These are phyloP conservation scores for Parauchenoglanis ngamensis DNA, from an alignment of 2,797 vertebrate species.

Conservation along the genomic window DNA sequence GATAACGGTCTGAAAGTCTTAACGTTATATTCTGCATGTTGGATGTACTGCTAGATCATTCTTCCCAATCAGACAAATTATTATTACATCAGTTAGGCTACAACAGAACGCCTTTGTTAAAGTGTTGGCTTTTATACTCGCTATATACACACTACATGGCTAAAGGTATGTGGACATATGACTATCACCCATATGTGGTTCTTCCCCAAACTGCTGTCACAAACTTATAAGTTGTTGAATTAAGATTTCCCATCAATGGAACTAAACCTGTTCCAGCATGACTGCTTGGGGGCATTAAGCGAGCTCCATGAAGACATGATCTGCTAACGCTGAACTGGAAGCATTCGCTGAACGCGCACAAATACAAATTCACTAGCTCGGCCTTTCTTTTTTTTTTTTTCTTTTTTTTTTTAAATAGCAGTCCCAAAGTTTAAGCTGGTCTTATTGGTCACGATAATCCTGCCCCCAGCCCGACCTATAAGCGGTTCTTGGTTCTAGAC, in stretches of 20 bases:
- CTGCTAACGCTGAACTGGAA: too few relatives aligned
- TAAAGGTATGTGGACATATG: not conserved
- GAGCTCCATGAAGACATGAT: not conserved
- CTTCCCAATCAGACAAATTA: not conserved
- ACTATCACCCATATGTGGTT: not conserved
- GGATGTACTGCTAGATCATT: not conserved
- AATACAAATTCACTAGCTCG: too few relatives aligned
- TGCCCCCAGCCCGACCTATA: too few relatives aligned
- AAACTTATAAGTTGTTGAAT: not conserved
- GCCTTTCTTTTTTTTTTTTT: too few relatives aligned
- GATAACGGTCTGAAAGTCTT: conserved; percentile 3
- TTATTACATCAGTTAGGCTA: not conserved
- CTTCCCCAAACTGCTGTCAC: not conserved
- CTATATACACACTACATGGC: not conserved
- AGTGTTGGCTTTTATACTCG: not conserved
- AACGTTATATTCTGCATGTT: not conserved
- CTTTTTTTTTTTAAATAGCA: too few relatives aligned
- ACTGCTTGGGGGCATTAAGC: not conserved
- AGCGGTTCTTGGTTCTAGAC: too few relatives aligned
- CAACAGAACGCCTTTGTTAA: not conserved
- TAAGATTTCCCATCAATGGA: not conserved
- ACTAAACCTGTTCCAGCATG: not conserved
- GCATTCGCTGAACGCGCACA: too few relatives aligned
- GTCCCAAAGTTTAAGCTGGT: too few relatives aligned
- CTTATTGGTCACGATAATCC: too few relatives aligned